These are phyloP conservation scores for Piscicola geometra DNA, from an alignment of 2,888 invertebrate species.

Conservation along the genomic window DNA sequence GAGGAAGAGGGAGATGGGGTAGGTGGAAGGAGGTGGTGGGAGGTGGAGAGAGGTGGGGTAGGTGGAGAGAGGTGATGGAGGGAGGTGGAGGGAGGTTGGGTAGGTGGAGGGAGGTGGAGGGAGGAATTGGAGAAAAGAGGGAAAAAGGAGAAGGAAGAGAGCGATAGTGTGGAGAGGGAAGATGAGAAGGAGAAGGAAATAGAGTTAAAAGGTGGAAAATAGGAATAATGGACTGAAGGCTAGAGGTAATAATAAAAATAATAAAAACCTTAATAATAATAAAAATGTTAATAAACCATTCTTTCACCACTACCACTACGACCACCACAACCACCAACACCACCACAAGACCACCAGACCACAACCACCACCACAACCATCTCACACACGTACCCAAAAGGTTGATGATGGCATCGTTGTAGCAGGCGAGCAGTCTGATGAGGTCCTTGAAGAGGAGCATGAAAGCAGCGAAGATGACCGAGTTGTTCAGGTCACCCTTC, in stretches of 20 bases:
- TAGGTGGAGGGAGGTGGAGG: too few species aligned
- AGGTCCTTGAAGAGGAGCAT: conserved; percentile 98
- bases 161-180: too few species aligned
- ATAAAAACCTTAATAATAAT: neutral
- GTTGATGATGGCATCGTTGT: conserved; percentile 88
- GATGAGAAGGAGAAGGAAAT: too few species aligned
- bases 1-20: too few species aligned
- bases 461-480: conserved; percentile 97
- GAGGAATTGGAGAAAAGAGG: too few species aligned
- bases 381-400: conserved; percentile 4
- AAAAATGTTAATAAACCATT: neutral
- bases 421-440: conserved; percentile 96
- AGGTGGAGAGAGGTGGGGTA: too few species aligned
- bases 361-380: neutral
- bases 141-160: too few species aligned
- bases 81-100: too few species aligned
- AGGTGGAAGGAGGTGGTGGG: too few species aligned
- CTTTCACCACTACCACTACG: too few species aligned
- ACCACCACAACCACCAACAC: neutral
- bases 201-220: neutral
- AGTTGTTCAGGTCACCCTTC: conserved; percentile 91
- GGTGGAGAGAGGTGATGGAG: too few species aligned
- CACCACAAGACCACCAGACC: neutral
- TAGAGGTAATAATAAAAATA: too few species aligned
- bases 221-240: neutral